Evolutionary conservation across 2,888 invertebrate species (phyloP).

Genomic region (Apantesis nais): DNA sequence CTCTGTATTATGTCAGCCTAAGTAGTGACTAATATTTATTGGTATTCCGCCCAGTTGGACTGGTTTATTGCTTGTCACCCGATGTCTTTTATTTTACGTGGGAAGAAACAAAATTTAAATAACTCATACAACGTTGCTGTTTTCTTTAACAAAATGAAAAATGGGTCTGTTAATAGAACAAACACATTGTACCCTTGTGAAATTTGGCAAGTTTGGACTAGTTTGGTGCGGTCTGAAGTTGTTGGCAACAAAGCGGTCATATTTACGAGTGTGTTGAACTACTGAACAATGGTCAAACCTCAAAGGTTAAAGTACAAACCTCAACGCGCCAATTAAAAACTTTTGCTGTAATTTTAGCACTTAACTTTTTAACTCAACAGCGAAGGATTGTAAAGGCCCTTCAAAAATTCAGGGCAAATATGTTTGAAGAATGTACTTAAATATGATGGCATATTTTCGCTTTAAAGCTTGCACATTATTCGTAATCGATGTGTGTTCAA

Average conservation of each 20-base stretch:
- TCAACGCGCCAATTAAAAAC: slow-evolving; percentile 69
- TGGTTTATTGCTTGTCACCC: slow-evolving; percentile 62
- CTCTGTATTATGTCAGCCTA: slow-evolving; percentile 53
- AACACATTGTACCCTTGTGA: slow-evolving; percentile 54
- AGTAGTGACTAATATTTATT: slow-evolving; percentile 53
- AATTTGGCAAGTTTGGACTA: slow-evolving; percentile 59
- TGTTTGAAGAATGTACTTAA: neutral
- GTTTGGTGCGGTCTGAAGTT: slow-evolving; percentile 50
- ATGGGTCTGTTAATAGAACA: slow-evolving; percentile 43
- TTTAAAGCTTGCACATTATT: slow-evolving; percentile 26
- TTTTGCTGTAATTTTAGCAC: slow-evolving; percentile 49
- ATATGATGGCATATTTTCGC: neutral
- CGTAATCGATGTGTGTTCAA: no score
- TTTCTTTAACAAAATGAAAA: slow-evolving; percentile 31
- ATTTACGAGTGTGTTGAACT: slow-evolving; percentile 46
- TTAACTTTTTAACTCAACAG: slow-evolving; percentile 36
- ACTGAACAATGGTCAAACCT: slow-evolving; percentile 48
- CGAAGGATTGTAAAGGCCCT: slow-evolving; percentile 16
- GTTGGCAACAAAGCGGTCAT: slow-evolving; percentile 55
- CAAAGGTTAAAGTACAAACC: slow-evolving; percentile 53
- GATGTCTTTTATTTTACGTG: slow-evolving; percentile 52
- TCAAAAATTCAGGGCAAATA: neutral
- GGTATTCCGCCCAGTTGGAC: slow-evolving; percentile 55
- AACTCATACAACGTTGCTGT: slow-evolving; percentile 37
- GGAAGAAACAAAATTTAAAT: slow-evolving; percentile 48